A percentile compares a stretch with the other conserved stretches of the same genome.
phyloP scores from a whole-genome alignment of 2,113 vertebrate species.

The Thunnus thynnus region DNA sequence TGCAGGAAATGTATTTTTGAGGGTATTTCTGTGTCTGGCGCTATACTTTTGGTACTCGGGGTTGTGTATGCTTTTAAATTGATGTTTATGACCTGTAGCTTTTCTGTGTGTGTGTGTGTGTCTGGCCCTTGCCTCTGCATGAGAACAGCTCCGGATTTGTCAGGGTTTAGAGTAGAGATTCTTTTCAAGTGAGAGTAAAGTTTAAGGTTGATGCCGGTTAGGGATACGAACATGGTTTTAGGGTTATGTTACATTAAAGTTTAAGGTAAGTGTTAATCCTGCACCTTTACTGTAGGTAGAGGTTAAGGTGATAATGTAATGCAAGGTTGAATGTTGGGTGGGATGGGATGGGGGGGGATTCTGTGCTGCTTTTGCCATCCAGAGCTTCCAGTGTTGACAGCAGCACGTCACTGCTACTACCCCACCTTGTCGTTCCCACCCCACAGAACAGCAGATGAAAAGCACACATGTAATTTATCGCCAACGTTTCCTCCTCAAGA shows the following conservation, averaged over 20 bases:
- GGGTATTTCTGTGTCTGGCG: not conserved
- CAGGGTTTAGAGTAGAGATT: not conserved
- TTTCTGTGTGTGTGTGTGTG: conserved; percentile 9
- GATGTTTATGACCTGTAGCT: not conserved
- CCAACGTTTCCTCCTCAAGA: conserved; percentile 98
- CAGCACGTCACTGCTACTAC: conserved; percentile 71
- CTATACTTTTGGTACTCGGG: not conserved
- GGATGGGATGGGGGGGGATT: not conserved
- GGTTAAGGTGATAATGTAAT: conserved; percentile 1
- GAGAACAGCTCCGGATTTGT: not conserved
- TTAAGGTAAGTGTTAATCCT: not conserved
- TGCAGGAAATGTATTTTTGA: conserved; percentile 19
- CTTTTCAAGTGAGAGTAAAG: not conserved
- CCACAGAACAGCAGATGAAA: conserved; percentile 96
- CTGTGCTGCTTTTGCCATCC: conserved; percentile 10
- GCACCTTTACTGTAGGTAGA: not conserved
- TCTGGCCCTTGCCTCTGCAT: conserved; percentile 1
- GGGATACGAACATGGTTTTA: no score
- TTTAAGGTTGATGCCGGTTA: not conserved
- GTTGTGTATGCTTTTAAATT: not conserved
- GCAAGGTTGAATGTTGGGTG: not conserved
- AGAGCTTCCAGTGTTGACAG: conserved; percentile 59
- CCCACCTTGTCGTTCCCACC: conserved; percentile 90
- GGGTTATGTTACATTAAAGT: not conserved
- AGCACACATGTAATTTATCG: conserved; percentile 99